Base-by-base conservation (phyloP, 2,113 vertebrate species). In the Hippopotamus amphibius region DNA sequence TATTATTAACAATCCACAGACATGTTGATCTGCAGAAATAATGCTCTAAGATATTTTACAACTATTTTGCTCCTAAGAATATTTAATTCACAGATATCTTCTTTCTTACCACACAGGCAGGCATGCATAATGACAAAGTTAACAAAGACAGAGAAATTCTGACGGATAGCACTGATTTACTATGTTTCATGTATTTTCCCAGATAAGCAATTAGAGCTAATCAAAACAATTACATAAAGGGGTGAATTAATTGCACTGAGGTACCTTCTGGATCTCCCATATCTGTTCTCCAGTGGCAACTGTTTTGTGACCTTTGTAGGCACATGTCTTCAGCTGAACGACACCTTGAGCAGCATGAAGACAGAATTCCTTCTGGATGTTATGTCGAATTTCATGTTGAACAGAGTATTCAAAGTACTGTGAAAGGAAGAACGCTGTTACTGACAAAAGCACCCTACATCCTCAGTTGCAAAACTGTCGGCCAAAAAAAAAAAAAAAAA, bases 351-450 rank as follows among this genome's bases (percentile, higher is more conserved):
- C 95, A 96, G 99, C 99, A 19, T 99, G 99, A 95, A 99, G 98
- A 97, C 99, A 99, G 63, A 99, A 98, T 98, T 99, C 99, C 98
- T 99, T 99, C 98, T 99, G 99, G 95, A 99, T 99, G 97, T 99
- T 99, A 98, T 99, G 99, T 90, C 99, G 99, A 88, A 99, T 99
- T 98, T 99, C 99, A 1, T 97, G 99, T 68, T 97, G 99, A 68
- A 98, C 99, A 88, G 99, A 99, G 95, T 99, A 99, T 98, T 99
- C 99, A 97, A 99, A 99, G 98, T 99, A 99, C 99, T 99, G 69
- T 95, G 96, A 53, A 96, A 97, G 96, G 90, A 97, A 97, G 89
- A 95, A 63, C 21, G 4, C 43, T n/a, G 3, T 96, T 90, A 93
- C 5, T 87, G 53, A 88, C 28, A 69, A 66, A 92, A 85, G 59